Percentiles rank a stretch among this genome's conserved stretches.
Evolutionary conservation across 2,888 invertebrate species (phyloP).

Genomic region (Orchestes rusci): DNA sequence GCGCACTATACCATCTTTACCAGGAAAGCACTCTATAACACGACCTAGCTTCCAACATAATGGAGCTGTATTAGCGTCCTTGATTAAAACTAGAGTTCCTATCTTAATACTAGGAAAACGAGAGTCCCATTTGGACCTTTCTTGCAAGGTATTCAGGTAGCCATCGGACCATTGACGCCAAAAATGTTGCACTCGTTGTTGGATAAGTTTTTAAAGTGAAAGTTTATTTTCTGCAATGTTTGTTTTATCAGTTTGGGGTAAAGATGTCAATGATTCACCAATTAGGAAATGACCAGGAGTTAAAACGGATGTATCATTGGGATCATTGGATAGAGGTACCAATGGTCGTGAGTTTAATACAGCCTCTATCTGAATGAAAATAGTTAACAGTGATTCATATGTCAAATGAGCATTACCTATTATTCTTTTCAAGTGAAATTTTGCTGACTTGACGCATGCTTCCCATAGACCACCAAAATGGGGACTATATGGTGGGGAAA

Average conservation of each 20-base stretch:
- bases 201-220: slow-evolving; percentile 24
- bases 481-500: slow-evolving; percentile 10
- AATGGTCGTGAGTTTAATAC: slow-evolving; percentile 33
- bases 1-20: slow-evolving; percentile 12
- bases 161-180: slow-evolving; percentile 25
- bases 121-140: slow-evolving; percentile 22
- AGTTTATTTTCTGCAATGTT: slow-evolving; percentile 15
- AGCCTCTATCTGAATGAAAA: slow-evolving; percentile 27
- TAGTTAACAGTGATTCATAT: background rate
- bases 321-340: slow-evolving; percentile 26
- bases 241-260: slow-evolving; percentile 21
- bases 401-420: slow-evolving; percentile 9
- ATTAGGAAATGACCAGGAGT: slow-evolving; percentile 31
- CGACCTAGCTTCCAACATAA: slow-evolving; percentile 16
- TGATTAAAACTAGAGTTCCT: slow-evolving; percentile 15
- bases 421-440: slow-evolving; percentile 30
- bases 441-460: slow-evolving; percentile 22
- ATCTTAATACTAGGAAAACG: slow-evolving; percentile 1
- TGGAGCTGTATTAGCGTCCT: slow-evolving; percentile 18
- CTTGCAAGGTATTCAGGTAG: slow-evolving; percentile 27
- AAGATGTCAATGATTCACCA: slow-evolving; percentile 22
- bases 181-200: slow-evolving; percentile 23
- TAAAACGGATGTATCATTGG: slow-evolving; percentile 24
- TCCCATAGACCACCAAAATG: slow-evolving; percentile 15
- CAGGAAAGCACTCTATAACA: slow-evolving; percentile 11